phyloP scores from a whole-genome alignment of 1,140 invertebrate genomes.

The Harpegnathos saltator region DNA sequence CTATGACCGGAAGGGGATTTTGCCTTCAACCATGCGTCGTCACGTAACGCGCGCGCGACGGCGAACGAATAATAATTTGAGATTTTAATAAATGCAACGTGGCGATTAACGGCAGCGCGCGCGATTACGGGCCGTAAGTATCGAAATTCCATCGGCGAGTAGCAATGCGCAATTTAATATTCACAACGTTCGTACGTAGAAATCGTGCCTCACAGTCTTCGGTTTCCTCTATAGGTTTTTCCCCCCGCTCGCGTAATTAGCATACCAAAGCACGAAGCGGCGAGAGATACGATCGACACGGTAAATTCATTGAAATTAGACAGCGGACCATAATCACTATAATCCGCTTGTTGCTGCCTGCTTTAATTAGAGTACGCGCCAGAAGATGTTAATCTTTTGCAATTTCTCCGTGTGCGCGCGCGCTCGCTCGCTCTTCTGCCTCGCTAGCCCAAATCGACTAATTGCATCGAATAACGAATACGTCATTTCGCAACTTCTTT shows the following conservation, averaged over 20 bases:
- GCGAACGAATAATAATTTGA: no score
- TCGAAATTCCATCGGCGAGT: no score
- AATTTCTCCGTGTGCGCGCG: not conserved
- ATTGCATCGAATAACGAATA: constrained; percentile 1
- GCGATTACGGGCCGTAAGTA: no score
- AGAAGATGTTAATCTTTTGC: constrained; percentile 15
- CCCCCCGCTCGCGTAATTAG: not conserved
- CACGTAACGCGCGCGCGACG: no score
- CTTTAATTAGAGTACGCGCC: constrained; percentile 20
- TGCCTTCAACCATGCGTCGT: no score
- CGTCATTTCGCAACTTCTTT: not conserved
- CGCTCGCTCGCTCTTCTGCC: no score
- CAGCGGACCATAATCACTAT: not conserved
- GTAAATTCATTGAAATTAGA: constrained; percentile 31
- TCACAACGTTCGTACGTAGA: not conserved
- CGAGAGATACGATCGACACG: constrained; percentile 15
- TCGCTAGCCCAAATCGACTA: not conserved
- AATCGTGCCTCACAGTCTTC: not conserved
- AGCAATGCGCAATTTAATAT: not conserved
- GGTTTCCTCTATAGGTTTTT: not conserved
- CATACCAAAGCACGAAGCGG: constrained; percentile 16
- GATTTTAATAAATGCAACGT: no score
- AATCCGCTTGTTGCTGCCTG: not conserved
- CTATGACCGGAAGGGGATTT: no score
- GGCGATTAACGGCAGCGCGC: no score